Evolutionary conservation across 30 jellyfish, hydroid and myxozoan genomes (phyloP), one percentile per base, ranked within the genome.

Genomic region (Aurelia aurita): DNA sequence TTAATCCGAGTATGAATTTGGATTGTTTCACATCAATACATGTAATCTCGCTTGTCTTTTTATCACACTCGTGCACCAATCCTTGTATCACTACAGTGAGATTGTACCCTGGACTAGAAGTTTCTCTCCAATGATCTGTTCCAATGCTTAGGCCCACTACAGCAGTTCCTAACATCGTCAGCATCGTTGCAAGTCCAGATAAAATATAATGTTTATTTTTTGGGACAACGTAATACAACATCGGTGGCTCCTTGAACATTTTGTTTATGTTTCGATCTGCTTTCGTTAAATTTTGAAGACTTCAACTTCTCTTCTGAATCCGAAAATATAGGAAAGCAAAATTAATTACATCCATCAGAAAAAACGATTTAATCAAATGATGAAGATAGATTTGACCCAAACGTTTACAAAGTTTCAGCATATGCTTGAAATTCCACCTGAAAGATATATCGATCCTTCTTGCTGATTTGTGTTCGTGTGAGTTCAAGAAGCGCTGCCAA

Each of bases 51-150:
- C 15, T 20, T 19, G 11, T 4, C 3, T 5, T 64, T 60, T 45
- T 60, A 47, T 77, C 89, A 25, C 90, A 79, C 21, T 79, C 90
- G 2, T 79, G 64, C 3, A 49, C 31, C 66, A 79, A 47, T 10
- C 90, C 90, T 27, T 79, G 90, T 15, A 16, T 28, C 28, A 64
- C 90, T 43, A 54, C 39, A 20, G 89, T 77, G 2, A 31, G 26
- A 49, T 77, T 61, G 63, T 60, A 29, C 6, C 77, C 80, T 1
- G 77, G 80, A 25, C 32, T 81, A 18, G 28, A 29, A 3, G 79
- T 39, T 61, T 81, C 91, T 32, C 91, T 43, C 91, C 91, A 81
- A 44, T 81, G 91, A 34, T 81, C 91, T 31, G 91, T 67, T 35
- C 91, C 91, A 45, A 81, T 51, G 58, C 91, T 66, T 22, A 81